Base-by-base conservation (phyloP, 2,797 vertebrate genomes). In the Eptatretus atami region DNA sequence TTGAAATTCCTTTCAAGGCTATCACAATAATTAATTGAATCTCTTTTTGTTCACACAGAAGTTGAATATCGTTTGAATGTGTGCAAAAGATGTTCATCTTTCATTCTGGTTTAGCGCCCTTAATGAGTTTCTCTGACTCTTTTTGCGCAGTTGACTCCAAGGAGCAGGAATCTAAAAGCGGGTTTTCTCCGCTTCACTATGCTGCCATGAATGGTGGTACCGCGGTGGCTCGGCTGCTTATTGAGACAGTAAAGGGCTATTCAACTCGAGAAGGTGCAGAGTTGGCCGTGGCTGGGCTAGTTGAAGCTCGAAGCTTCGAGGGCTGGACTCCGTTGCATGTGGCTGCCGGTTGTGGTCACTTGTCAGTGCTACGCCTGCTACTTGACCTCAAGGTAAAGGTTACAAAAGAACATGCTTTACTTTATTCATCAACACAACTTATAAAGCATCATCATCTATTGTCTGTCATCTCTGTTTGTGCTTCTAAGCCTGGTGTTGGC, bases 281-380 rank as follows among this genome's bases (percentile, higher is more conserved):
- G 57, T n/a, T 12, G 57, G 57, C 11, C 15, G 12, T 25, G 31
- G 31, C 31, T 44, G 87, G 94, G 75, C 93, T 96, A 65, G 94
- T 98, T 64, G 90, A 95, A 1, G 87, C 88, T 12, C 94, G 93
- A 71, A 98, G 90, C 77, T 94, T 92, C 4, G 90, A 98, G 1
- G 90, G 90, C 67, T 98, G 90, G 90, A 98, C 90, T 10, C 86
- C 90, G 24, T 77, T 98, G 63, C 90, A 98, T 1, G 90, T 98
- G 72, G 90, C 90, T 0, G 90, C 90, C n/a, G 86, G 95, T 75
- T 98, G 95, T 1, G 90, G 90, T 53, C 78, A 88, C 8, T 87
- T 95, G 76, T 93, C 88, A 0, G 95, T 98, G 13, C 87, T 95
- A 63, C 81, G 84, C 4, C 84, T 98, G 66, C 82, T 96, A 5